phyloP scores from a whole-genome alignment of 1,140 invertebrate genomes.

The Caenorhabditis remanei region DNA sequence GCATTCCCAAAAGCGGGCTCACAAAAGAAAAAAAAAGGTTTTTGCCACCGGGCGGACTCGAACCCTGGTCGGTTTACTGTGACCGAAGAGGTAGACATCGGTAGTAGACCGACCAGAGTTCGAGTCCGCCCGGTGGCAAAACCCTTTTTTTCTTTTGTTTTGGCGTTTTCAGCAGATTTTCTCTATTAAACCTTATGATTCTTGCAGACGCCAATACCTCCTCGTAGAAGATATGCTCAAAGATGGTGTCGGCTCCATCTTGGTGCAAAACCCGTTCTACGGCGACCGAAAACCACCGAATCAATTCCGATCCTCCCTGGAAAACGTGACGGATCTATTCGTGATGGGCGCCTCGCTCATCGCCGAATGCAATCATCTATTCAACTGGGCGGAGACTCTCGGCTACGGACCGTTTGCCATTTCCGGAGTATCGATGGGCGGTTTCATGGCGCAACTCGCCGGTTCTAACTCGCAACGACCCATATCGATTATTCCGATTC shows the following conservation, averaged over 20 bases:
- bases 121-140: no score
- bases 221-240: slow-evolving; percentile 84
- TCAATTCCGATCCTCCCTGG: slow-evolving; percentile 81
- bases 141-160: no score
- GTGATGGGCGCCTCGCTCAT: slow-evolving; percentile 98
- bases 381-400: slow-evolving; percentile 91
- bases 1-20: no score
- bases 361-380: slow-evolving; percentile 89
- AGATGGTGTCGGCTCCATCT: slow-evolving; percentile 88
- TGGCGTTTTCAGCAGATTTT: neutral
- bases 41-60: no score
- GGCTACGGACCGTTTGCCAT: slow-evolving; percentile 89
- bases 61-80: no score
- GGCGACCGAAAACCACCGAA: slow-evolving; percentile 90
- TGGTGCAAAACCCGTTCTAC: slow-evolving; percentile 97
- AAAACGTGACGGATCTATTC: slow-evolving; percentile 96
- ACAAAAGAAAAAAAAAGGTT: no score
- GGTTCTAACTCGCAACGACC: slow-evolving; percentile 94
- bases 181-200: no score
- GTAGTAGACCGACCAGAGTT: no score
- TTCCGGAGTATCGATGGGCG: slow-evolving; percentile 99
- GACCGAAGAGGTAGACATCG: no score
- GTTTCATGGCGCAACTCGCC: slow-evolving; percentile 97
- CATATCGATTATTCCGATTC: slow-evolving; percentile 90
- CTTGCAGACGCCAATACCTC: slow-evolving; percentile 88